Conservation (phyloP, 2,113 vertebrate species). For the Mormyrus iriodes region DNA sequence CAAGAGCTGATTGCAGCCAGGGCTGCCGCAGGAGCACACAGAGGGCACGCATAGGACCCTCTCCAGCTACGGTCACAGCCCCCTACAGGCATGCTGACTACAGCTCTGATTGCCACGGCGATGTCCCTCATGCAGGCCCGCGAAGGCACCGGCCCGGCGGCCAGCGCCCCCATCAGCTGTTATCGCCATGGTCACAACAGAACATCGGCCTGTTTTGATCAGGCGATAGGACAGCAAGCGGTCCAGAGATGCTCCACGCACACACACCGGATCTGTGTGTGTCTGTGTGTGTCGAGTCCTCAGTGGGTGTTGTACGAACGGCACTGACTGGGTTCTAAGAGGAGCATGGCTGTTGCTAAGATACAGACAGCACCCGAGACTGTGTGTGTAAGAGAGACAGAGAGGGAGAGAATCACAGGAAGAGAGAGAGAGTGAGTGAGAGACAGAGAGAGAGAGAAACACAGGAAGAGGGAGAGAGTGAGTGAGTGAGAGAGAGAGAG, state of each 20-base stretch:
- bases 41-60: not conserved
- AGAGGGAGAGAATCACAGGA: constrained; percentile 18
- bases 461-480: not conserved
- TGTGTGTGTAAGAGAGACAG: constrained; percentile 46
- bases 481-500: not conserved
- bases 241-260: not conserved
- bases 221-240: not conserved
- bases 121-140: not conserved
- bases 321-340: constrained; percentile 92
- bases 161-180: not conserved
- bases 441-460: not conserved
- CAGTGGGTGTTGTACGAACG: constrained; percentile 79
- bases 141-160: not conserved
- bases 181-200: not conserved
- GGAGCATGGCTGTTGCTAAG: constrained; percentile 99
- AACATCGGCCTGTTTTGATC: not conserved
- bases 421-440: constrained; percentile 23
- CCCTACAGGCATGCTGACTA: not conserved
- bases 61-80: not conserved
- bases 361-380: constrained; percentile 87
- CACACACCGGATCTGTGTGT: not conserved
- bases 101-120: not conserved
- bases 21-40: not conserved
- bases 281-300: constrained; percentile 39
- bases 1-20: not conserved